Evolutionary conservation across 2,797 vertebrate genomes (phyloP), one percentile per base, ranked within the genome.

Genomic region (Pseudochirops corinnae): DNA sequence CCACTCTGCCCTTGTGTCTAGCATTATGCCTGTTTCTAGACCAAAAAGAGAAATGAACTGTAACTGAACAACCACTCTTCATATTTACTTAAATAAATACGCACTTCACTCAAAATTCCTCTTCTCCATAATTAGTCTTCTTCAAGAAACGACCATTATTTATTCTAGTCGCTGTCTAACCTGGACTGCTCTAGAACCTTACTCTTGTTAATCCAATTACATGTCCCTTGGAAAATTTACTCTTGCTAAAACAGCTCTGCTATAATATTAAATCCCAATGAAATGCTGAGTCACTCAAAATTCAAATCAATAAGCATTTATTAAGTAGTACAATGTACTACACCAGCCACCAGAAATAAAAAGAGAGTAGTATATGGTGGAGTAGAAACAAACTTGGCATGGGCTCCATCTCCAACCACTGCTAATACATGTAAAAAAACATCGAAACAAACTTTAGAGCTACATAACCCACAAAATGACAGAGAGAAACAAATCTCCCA

Each of bases 121-220:
- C 53, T 5, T 94, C 53, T 96, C 33, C 55, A 39, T 55, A 96
- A 90, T 55, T 1, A 94, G 24, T 92, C 21, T 94, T 94, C 55
- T 56, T 93, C 91, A 50, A 94, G 28, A 87, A 26, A 87, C 12
- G 74, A 26, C 18, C 39, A 50, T 50, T 50, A 46, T 26, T 46
- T 39, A 82, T 82, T 21, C 74, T 82, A 26, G 39, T 46, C 46
- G 39, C 9, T 82, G 39, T 18, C 74, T 82, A 26, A 82, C 0
- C 67, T 74, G 67, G 50, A 95, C 90, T 94, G 52, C 28, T 55
- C 93, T 90, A 60, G 33, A 92, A 94, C 33, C 18, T 93, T 56
- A 57, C 1, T 93, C 33, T 92, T 11, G 4, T 31, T 91, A 92
- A 82, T 82, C 55, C 33, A 39, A 18, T 26, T 67, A 56, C 1